phyloP scores from a whole-genome alignment of 2,797 vertebrate species.

The Clarias fuscus region DNA sequence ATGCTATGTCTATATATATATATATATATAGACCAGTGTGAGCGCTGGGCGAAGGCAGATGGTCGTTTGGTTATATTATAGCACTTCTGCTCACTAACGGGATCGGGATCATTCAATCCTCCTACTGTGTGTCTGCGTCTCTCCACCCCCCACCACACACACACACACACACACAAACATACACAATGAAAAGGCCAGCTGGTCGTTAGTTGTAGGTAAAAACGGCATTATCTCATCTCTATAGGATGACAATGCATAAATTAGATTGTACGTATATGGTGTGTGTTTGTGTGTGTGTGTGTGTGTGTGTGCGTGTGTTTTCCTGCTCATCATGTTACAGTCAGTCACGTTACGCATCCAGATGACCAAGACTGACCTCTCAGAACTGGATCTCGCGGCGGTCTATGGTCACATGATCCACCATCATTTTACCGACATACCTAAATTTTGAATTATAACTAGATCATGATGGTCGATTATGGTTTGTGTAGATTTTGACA shows the following conservation, averaged over 20 bases:
- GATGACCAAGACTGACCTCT: background rate
- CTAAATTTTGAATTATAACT: background rate
- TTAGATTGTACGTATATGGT: slow-evolving; percentile 45
- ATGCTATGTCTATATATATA: background rate
- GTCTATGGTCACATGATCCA: background rate
- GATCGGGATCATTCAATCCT: slow-evolving; percentile 40
- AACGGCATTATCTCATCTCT: slow-evolving; percentile 42
- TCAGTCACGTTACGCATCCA: background rate
- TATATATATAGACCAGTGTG: too few species aligned
- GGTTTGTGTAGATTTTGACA: background rate
- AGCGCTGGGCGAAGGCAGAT: slow-evolving; percentile 31
- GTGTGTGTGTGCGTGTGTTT: background rate
- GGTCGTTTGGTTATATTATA: slow-evolving; percentile 30
- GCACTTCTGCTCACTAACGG: slow-evolving; percentile 41
- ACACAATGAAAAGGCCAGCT: slow-evolving; percentile 49
- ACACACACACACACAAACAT: slow-evolving; percentile 37
- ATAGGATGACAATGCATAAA: slow-evolving; percentile 51
- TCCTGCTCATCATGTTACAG: slow-evolving; percentile 32
- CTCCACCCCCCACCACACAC: slow-evolving; percentile 42
- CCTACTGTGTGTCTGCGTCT: slow-evolving; percentile 16
- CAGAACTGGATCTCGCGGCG: background rate
- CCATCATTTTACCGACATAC: background rate
- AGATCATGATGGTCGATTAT: background rate
- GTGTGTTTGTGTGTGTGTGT: slow-evolving; percentile 18
- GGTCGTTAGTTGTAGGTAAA: slow-evolving; percentile 51